phyloP scores from a whole-genome alignment of 2,113 vertebrate genomes.

The Urocolius indicus region DNA sequence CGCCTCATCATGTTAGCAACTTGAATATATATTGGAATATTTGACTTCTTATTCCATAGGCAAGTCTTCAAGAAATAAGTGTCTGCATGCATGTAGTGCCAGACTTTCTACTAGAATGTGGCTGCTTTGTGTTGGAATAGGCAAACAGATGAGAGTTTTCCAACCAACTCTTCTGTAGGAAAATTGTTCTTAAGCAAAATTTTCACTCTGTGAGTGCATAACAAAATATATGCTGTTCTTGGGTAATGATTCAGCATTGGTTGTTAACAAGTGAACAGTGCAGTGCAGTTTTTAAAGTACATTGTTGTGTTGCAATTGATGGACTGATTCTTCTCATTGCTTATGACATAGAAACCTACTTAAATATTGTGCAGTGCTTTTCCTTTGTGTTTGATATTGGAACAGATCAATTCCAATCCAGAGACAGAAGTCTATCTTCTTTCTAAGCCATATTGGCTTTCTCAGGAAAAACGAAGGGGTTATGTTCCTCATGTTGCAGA shows the following conservation, averaged over 20 bases:
- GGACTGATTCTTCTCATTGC: neutral
- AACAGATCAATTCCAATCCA: neutral
- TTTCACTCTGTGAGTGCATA: neutral
- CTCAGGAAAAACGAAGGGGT: neutral
- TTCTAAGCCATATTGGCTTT: neutral
- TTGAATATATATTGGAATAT: neutral
- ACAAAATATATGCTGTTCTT: neutral
- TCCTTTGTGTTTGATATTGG: neutral
- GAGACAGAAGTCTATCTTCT: neutral
- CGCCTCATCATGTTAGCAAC: rapidly evolving
- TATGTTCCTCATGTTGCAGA: neutral
- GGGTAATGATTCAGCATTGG: neutral
- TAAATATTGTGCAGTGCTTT: neutral
- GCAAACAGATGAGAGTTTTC: neutral
- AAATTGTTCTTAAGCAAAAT: neutral
- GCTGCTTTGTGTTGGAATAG: neutral
- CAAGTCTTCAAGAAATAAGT: neutral
- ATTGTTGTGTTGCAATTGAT: neutral
- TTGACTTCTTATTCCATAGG: neutral
- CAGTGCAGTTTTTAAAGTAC: neutral
- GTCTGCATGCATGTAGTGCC: neutral
- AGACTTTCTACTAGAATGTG: neutral
- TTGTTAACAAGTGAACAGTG: neutral
- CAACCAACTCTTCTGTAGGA: neutral
- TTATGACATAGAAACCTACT: neutral